Evolutionary conservation across 2,888 invertebrate genomes (phyloP), one percentile per base, ranked within the genome.

Genomic region (Balanococcus diminutus): DNA sequence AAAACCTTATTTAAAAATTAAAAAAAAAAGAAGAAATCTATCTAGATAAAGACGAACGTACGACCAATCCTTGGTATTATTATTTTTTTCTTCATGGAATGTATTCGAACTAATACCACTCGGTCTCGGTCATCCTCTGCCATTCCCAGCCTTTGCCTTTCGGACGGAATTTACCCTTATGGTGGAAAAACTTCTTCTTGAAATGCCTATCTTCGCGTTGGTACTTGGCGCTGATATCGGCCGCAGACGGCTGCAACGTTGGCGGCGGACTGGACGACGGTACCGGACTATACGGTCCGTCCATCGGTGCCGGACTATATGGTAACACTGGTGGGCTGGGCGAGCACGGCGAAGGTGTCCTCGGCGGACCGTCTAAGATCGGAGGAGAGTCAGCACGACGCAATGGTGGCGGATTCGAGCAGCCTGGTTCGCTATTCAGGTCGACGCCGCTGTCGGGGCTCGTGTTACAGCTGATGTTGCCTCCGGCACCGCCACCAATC

Each of bases 381-480:
- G 91, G 87, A 0, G 91, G 91, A 88, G 92, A 92, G 81, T 92
- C 92, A 90, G 89, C 87, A n/a, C 86, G 31, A 56, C 75, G 86
- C 25, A 86, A 39, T 5, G 87, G 88, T 81, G 87, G 88, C 88
- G 84, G 91, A 86, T 86, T 86, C 56, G 81, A 81, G 1, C 91
- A 91, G 1, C 91, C 90, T 79, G 91, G 90, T 87, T 92, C 91
- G 89, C 92, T 93, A 86, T 93, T 92, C 90, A 94, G 95, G 86
- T 96, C 96, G 88, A 96, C 94, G 88, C 96, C 96, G 81, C 95
- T 95, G 91, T 96, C 96, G 14, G 96, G 96, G 88, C 96, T 96
- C 81, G 96, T 96, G 90, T 96, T 96, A 89, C 85, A 85, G 31
- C 46, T 67, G 28, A 51, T 85, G 6, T 14, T 11, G 8, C 75